A percentile compares a stretch with the other conserved stretches of the same genome.
Evolutionary conservation across 2,888 invertebrate genomes (phyloP).

Genomic region (Heteropelma amictum): DNA sequence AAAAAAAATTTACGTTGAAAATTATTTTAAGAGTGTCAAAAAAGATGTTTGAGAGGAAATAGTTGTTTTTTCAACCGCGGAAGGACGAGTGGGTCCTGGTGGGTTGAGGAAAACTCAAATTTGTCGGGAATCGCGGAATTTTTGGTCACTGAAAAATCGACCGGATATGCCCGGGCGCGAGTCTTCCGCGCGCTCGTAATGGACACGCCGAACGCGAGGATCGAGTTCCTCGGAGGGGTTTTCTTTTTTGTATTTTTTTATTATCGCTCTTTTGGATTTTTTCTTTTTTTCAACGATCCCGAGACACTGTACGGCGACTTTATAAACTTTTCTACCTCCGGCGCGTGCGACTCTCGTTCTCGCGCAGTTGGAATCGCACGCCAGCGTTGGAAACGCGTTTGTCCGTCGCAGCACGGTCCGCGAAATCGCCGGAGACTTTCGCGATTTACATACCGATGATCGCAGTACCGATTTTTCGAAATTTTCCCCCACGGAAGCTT

Average conservation of each 20-base stretch:
- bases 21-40: too few relatives aligned
- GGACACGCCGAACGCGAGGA: conserved; percentile 10
- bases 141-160: not conserved
- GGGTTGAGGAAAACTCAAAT: too few relatives aligned
- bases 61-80: too few relatives aligned
- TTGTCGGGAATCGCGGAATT: too few relatives aligned
- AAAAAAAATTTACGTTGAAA: too few relatives aligned
- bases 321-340: conserved; percentile 34
- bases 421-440: too few relatives aligned
- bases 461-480: too few relatives aligned
- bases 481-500: too few relatives aligned
- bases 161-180: conserved; percentile 1
- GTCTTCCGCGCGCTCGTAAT: not conserved
- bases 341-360: conserved; percentile 43
- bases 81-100: too few relatives aligned
- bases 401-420: not conserved
- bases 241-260: not conserved
- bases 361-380: conserved; percentile 47
- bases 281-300: conserved; percentile 9
- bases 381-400: conserved; percentile 33
- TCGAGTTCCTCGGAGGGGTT: conserved; percentile 15
- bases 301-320: conserved; percentile 24
- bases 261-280: too few relatives aligned
- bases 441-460: too few relatives aligned
- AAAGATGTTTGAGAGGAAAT: too few relatives aligned